Conservation (phyloP, 2,113 vertebrate species). For the Daubentonia madagascariensis region DNA sequence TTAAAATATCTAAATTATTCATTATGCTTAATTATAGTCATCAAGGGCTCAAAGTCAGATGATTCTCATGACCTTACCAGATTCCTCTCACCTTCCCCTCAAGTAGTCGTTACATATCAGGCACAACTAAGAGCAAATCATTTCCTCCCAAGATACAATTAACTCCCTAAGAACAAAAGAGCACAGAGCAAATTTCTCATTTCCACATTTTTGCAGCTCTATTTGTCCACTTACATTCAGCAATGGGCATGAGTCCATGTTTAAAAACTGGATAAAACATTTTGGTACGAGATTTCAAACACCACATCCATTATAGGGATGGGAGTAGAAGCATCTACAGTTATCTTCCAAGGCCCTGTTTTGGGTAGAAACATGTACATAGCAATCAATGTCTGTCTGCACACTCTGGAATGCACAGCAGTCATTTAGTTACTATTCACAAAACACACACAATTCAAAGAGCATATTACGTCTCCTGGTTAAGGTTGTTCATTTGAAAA, state of each 20-base stretch:
- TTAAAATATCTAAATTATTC: conserved; percentile 51
- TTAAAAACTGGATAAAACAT: neutral
- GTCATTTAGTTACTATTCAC: neutral
- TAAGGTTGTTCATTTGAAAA: neutral
- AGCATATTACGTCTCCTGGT: neutral
- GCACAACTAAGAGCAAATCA: neutral
- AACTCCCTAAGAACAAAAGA: neutral
- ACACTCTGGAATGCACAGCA: neutral
- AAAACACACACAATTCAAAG: neutral
- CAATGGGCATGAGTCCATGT: neutral
- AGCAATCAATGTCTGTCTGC: neutral
- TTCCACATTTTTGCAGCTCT: neutral
- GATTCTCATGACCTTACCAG: conserved; percentile 46
- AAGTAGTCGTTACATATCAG: neutral
- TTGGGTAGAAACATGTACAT: neutral
- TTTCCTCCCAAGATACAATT: neutral
- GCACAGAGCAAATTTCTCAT: neutral
- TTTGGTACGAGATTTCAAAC: neutral
- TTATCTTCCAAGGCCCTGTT: neutral
- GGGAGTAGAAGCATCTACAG: neutral
- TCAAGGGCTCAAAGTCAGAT: conserved; percentile 23
- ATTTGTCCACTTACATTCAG: neutral
- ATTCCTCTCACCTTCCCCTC: neutral
- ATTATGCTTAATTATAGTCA: conserved; percentile 45
- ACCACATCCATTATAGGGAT: neutral